Evolutionary conservation across 2,113 vertebrate genomes (phyloP).

Genomic region (Ciconia boyciana): DNA sequence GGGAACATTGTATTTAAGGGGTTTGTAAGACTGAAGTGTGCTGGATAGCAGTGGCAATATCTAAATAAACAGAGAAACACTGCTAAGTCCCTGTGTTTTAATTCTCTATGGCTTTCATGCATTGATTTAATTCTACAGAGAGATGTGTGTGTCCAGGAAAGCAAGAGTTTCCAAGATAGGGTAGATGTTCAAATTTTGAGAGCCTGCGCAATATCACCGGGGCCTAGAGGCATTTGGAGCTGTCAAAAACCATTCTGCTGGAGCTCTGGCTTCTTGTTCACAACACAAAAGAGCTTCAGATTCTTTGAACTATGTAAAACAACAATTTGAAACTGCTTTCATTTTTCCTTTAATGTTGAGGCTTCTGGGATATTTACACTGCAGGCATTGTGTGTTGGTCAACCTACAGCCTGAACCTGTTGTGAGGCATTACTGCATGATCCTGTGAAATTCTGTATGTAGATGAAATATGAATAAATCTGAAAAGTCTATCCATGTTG

Average conservation of each 20-base stretch:
- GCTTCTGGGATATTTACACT: not conserved
- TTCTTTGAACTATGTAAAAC: not conserved
- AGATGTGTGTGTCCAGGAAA: not conserved
- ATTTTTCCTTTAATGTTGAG: not conserved
- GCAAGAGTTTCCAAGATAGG: not conserved
- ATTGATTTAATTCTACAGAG: not conserved
- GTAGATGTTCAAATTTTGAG: not conserved
- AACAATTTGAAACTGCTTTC: not conserved
- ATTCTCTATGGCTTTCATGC: not conserved
- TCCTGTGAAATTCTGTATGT: not conserved
- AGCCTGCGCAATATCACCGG: not conserved
- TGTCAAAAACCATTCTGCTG: not conserved
- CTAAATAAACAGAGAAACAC: not conserved
- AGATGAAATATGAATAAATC: not conserved
- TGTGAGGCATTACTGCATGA: not conserved
- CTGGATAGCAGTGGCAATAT: not conserved
- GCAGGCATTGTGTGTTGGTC: not conserved
- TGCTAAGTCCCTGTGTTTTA: not conserved
- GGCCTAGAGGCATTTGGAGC: not conserved
- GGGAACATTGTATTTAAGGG: not conserved
- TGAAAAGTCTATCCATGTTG: not conserved
- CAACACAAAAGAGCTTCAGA: not conserved
- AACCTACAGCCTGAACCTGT: not conserved
- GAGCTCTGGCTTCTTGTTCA: not conserved
- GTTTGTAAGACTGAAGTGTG: not conserved